Conservation (phyloP, 2,888 invertebrate species). For the Conops quadrifasciatus region DNA sequence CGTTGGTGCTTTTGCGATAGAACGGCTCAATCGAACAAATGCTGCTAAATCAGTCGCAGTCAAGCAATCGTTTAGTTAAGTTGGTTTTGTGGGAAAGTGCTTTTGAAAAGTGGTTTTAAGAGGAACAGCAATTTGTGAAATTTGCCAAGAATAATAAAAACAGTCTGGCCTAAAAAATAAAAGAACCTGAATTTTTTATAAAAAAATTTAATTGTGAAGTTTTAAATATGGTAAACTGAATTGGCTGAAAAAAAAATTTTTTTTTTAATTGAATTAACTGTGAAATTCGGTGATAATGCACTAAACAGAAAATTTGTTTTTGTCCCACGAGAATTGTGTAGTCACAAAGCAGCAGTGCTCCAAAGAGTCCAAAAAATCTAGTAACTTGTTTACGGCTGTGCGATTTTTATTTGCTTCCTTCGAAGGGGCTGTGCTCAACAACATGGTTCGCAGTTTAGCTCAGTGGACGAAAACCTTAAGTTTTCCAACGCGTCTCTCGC, state of each 20-base stretch:
- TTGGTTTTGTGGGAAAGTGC: not conserved
- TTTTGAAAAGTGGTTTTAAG: not conserved
- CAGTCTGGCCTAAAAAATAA: conserved; percentile 20
- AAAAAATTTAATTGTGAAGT: conserved; percentile 36
- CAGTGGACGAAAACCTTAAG: conserved; percentile 93
- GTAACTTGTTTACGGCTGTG: no score
- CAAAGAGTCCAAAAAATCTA: no score
- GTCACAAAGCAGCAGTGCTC: no score
- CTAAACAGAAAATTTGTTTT: no score
- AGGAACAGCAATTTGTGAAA: conserved; percentile 40
- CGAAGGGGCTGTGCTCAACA: conserved; percentile 33
- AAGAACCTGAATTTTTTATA: no score
- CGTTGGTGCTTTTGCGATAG: conserved; percentile 18
- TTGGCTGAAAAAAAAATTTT: conserved; percentile 18
- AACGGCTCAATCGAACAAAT: not conserved
- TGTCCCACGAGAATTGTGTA: no score
- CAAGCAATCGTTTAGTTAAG: conserved; percentile 24
- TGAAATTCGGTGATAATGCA: no score
- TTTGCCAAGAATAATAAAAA: conserved; percentile 35
- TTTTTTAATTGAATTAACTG: conserved; percentile 30
- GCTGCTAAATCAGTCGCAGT: conserved; percentile 32
- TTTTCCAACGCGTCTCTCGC: conserved; percentile 85
- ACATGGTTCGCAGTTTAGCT: conserved; percentile 86
- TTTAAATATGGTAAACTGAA: conserved; percentile 19
- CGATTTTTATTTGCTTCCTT: not conserved